phyloP scores from a whole-genome alignment of 2,797 vertebrate genomes.

The Liasis olivaceus region DNA sequence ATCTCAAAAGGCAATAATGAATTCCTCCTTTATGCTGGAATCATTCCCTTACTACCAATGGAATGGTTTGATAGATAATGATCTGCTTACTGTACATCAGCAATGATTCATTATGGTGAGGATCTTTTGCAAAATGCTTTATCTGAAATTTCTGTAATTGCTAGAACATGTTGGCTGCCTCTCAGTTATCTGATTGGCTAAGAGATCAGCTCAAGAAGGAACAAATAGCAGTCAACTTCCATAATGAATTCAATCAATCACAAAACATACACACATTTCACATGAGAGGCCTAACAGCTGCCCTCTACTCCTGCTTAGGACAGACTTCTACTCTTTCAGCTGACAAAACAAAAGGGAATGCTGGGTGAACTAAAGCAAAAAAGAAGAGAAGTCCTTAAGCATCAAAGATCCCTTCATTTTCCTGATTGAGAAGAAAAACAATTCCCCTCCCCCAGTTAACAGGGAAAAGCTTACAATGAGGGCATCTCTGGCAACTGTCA shows the following conservation, averaged over 20 bases:
- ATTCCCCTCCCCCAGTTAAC: neutral
- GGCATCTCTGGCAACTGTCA: neutral
- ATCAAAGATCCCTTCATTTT: neutral
- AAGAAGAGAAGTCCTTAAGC: neutral
- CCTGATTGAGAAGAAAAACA: neutral
- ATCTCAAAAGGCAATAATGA: neutral
- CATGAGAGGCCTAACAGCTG: slow-evolving; percentile 40
- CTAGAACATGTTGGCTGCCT: slow-evolving; percentile 59
- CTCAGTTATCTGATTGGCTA: slow-evolving; percentile 67
- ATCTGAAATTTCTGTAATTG: slow-evolving; percentile 74
- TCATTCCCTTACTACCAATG: slow-evolving; percentile 45
- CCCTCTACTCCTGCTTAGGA: slow-evolving; percentile 30
- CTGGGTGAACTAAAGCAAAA: slow-evolving; percentile 29
- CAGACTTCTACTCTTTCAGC: slow-evolving; percentile 9
- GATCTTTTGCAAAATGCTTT: slow-evolving; percentile 59
- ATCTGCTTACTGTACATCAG: slow-evolving; percentile 65
- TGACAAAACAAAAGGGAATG: slow-evolving; percentile 25
- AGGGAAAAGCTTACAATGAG: neutral
- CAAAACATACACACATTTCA: slow-evolving; percentile 16
- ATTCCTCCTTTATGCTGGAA: slow-evolving; percentile 10
- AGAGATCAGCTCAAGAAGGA: slow-evolving; percentile 66
- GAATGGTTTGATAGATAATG: slow-evolving; percentile 54
- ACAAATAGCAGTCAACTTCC: slow-evolving; percentile 70
- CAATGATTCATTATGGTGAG: slow-evolving; percentile 65
- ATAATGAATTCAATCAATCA: slow-evolving; percentile 75